Evolutionary conservation across 1,140 invertebrate species (phyloP).

Genomic region (Pseudomyrmex pallidus): DNA sequence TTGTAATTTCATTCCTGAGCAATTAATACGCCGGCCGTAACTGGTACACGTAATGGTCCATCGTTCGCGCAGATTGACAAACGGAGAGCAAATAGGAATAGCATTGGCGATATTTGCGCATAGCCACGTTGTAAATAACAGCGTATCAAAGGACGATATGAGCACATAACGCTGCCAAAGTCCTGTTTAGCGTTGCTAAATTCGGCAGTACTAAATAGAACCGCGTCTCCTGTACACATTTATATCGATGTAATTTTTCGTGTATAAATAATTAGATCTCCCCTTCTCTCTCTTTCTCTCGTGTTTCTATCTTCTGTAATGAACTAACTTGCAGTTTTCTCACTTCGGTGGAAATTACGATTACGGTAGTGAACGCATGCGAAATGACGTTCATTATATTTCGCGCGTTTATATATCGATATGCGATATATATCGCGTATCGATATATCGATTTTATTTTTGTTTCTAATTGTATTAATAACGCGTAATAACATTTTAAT

Average conservation of each 20-base stretch:
- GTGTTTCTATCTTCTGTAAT: background rate
- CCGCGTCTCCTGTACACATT: background rate
- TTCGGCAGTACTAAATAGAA: conserved; percentile 41
- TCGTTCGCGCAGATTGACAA: conserved; percentile 58
- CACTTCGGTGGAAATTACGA: too few relatives aligned
- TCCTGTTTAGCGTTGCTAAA: conserved; percentile 25
- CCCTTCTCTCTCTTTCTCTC: background rate
- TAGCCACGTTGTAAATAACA: conserved; percentile 52
- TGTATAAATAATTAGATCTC: background rate
- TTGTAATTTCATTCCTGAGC: conserved; percentile 57
- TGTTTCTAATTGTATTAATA: too few relatives aligned
- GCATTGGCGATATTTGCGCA: conserved; percentile 49
- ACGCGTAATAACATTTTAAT: too few relatives aligned
- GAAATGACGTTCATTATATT: too few relatives aligned
- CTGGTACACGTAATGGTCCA: conserved; percentile 54
- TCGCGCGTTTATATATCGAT: too few relatives aligned
- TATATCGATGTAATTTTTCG: background rate
- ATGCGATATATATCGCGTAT: too few relatives aligned
- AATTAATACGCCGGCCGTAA: conserved; percentile 47
- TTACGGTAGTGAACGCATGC: too few relatives aligned
- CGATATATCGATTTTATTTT: too few relatives aligned
- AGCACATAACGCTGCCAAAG: conserved; percentile 37
- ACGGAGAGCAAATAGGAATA: conserved; percentile 60
- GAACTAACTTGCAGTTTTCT: too few relatives aligned
- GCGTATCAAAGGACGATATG: conserved; percentile 58